Evolutionary conservation across 2,113 vertebrate genomes (phyloP).

Genomic region (Spizaetus ornatus): DNA sequence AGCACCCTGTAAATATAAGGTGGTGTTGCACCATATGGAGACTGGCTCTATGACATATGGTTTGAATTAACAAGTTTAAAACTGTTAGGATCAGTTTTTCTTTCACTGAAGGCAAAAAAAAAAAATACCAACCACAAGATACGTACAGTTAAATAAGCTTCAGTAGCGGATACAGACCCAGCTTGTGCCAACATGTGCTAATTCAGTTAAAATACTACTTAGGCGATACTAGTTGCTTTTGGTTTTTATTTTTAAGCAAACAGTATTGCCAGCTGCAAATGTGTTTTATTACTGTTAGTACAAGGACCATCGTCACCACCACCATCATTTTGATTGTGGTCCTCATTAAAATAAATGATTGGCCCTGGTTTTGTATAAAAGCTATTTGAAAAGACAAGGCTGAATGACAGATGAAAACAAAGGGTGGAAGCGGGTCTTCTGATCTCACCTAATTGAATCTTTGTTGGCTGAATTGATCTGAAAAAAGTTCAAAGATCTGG

Average conservation of each 20-base stretch:
- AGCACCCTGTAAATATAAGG: slow-evolving; percentile 80
- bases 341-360: slow-evolving; percentile 69
- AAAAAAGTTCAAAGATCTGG: slow-evolving; percentile 85
- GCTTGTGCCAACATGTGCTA: slow-evolving; percentile 44
- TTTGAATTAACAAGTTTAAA: slow-evolving; percentile 86
- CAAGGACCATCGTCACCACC: not conserved
- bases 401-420: slow-evolving; percentile 70
- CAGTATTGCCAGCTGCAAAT: slow-evolving; percentile 36
- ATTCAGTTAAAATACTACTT: slow-evolving; percentile 54
- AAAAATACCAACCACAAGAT: slow-evolving; percentile 35
- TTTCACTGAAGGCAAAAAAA: slow-evolving; percentile 72
- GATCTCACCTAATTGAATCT: slow-evolving; percentile 87
- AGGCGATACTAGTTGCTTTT: not conserved
- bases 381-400: slow-evolving; percentile 67
- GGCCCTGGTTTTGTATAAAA: slow-evolving; percentile 56
- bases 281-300: slow-evolving; percentile 57
- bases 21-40: slow-evolving; percentile 80
- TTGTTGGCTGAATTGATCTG: slow-evolving; percentile 77
- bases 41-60: slow-evolving; percentile 79
- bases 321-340: slow-evolving; percentile 49
- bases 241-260: not conserved
- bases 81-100: slow-evolving; percentile 87
- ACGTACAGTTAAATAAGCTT: slow-evolving; percentile 68
- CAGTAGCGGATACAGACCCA: slow-evolving; percentile 58
- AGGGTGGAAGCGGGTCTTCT: slow-evolving; percentile 63